Evolutionary conservation across 1,140 invertebrate species (phyloP).

Genomic region (Drosophila dunni): DNA sequence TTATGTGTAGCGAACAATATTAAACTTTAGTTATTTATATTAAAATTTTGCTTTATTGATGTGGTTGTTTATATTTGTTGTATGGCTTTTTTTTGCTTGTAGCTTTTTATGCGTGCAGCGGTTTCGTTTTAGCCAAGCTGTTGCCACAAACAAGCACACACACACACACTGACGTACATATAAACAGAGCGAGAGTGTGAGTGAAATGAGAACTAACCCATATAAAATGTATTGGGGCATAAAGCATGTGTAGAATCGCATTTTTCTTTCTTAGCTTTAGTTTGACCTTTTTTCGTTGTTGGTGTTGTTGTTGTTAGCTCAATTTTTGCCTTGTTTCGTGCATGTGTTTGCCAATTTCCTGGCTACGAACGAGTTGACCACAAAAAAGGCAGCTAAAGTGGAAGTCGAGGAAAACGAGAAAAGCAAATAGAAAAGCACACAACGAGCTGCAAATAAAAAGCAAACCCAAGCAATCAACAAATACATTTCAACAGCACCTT

Average conservation of each 20-base stretch:
- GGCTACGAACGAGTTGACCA: conserved; percentile 78
- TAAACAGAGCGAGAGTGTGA: not conserved
- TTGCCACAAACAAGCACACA: conserved; percentile 24
- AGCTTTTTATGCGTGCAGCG: conserved; percentile 58
- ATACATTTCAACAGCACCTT: conserved; percentile 82
- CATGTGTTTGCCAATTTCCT: conserved; percentile 80
- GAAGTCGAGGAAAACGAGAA: conserved; percentile 35
- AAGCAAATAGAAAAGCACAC: conserved; percentile 63
- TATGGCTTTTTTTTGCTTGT: conserved; percentile 30
- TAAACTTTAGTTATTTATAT: conserved; percentile 82
- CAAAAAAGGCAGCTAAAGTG: conserved; percentile 67
- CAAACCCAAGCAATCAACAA: conserved; percentile 81
- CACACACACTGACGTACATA: conserved; percentile 4
- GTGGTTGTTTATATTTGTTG: conserved; percentile 61
- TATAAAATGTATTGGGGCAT: conserved; percentile 27
- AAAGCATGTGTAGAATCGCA: conserved; percentile 29
- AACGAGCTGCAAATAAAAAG: conserved; percentile 73
- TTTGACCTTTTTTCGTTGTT: conserved; percentile 57
- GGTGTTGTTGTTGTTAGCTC: conserved; percentile 36
- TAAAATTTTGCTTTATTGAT: conserved; percentile 82
- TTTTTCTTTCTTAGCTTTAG: conserved; percentile 37
- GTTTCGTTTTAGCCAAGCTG: conserved; percentile 61
- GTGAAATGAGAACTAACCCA: conserved; percentile 19
- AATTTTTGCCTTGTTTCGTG: conserved; percentile 56
- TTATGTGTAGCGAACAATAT: conserved; percentile 59